Conservation (phyloP, 2,113 vertebrate species). For the Myotis lucifugus region DNA sequence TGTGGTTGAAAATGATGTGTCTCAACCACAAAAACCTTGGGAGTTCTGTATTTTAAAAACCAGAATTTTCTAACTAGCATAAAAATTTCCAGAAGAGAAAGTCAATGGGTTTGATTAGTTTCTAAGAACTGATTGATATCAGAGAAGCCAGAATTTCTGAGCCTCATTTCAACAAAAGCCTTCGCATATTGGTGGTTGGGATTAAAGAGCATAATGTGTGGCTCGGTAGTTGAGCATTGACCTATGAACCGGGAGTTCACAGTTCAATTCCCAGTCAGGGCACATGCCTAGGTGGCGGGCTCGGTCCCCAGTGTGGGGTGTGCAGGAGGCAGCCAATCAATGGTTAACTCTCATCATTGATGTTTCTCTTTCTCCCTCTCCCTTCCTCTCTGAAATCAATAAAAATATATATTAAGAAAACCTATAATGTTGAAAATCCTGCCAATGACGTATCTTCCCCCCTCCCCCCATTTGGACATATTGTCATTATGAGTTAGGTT, state of each 20-base stretch:
- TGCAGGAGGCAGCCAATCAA: too few species aligned
- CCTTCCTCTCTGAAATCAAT: too few species aligned
- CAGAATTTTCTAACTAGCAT: conserved; percentile 4
- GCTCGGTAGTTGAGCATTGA: too few species aligned
- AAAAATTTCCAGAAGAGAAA: not conserved
- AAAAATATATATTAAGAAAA: too few species aligned
- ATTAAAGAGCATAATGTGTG: conserved; percentile 22
- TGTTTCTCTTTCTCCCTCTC: too few species aligned
- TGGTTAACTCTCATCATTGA: too few species aligned
- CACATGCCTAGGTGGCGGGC: too few species aligned
- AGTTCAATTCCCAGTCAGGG: too few species aligned
- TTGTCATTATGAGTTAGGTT: conserved; percentile 5
- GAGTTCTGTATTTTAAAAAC: not conserved
- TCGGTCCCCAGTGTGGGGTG: too few species aligned
- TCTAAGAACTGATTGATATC: not conserved
- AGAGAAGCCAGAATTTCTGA: conserved; percentile 18
- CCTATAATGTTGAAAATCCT: not conserved
- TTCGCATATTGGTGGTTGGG: not conserved
- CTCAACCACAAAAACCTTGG: not conserved
- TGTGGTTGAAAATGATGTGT: conserved; percentile 26
- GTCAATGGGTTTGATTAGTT: conserved; percentile 19
- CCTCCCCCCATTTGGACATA: not conserved
- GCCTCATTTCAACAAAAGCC: not conserved
- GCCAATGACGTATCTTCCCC: not conserved
- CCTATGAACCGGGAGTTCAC: too few species aligned